Conservation (phyloP, 2,888 invertebrate genomes). For the Eristalis tenax region DNA sequence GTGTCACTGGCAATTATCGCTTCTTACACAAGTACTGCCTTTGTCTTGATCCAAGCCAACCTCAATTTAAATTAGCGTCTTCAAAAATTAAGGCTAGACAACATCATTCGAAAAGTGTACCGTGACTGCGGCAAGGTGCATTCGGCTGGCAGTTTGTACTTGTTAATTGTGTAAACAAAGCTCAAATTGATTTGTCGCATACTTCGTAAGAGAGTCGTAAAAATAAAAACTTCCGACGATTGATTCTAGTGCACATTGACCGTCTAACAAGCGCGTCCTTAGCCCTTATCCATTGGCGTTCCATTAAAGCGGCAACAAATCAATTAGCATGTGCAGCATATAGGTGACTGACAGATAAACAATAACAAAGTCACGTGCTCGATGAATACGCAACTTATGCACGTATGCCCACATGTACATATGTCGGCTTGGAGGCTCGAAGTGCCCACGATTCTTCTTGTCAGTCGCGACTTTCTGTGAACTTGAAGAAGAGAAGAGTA, state of each 20-base stretch:
- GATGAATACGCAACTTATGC: not conserved
- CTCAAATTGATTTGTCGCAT: constrained; percentile 13
- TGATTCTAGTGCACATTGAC: not conserved
- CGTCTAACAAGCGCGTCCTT: constrained; percentile 15
- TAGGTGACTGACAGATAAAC: constrained; percentile 37
- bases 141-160: not conserved
- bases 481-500: not conserved
- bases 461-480: not conserved
- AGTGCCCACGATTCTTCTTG: not conserved
- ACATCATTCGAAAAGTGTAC: not conserved
- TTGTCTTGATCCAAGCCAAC: not conserved
- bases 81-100: not conserved
- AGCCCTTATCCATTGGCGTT: constrained; percentile 4
- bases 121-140: not conserved
- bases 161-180: not conserved
- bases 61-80: constrained; percentile 16
- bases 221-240: not conserved
- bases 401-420: not conserved
- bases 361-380: constrained; percentile 59
- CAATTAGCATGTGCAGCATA: constrained; percentile 17
- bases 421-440: not conserved
- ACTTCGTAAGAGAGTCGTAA: not conserved
- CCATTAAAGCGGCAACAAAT: constrained; percentile 36
- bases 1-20: not conserved
- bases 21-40: not conserved